A percentile compares a stretch with the other conserved stretches of the same genome.
Evolutionary conservation across 35 echinoderm and acorn worm species (phyloP).

Genomic region (Patiria miniata): DNA sequence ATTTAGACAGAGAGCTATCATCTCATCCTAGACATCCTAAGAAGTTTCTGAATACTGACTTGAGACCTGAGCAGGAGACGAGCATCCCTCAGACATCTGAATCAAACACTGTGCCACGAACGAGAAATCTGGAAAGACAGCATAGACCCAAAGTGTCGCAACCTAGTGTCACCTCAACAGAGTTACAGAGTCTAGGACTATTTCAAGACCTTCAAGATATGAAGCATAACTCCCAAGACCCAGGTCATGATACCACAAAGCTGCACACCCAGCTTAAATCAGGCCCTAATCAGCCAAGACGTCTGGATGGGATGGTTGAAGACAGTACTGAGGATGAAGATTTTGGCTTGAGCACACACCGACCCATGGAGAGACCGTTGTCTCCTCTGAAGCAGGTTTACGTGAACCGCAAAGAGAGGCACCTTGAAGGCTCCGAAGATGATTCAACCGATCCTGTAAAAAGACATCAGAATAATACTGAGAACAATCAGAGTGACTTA

Average conservation of each 20-base stretch:
- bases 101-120: neutral
- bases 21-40: neutral
- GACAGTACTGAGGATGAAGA: slow-evolving; percentile 24
- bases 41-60: too few species aligned
- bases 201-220: slow-evolving; percentile 19
- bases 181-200: slow-evolving; percentile 7
- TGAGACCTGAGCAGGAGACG: too few species aligned
- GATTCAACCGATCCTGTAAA: neutral
- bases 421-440: neutral
- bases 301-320: neutral
- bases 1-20: neutral
- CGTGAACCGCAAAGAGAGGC: neutral
- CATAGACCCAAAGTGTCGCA: neutral
- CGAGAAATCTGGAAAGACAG: neutral
- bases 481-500: neutral
- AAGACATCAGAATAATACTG: too few species aligned
- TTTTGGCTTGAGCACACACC: slow-evolving; percentile 45
- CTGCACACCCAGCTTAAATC: neutral
- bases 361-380: slow-evolving; percentile 35
- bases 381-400: slow-evolving; percentile 41
- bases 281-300: neutral
- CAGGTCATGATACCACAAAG: neutral
- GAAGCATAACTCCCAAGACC: neutral
- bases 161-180: neutral
- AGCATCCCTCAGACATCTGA: neutral